Percentiles rank a stretch among this genome's conserved stretches.
Evolutionary conservation across 2,888 invertebrate genomes (phyloP).

Genomic region (Agriopis marginaria): DNA sequence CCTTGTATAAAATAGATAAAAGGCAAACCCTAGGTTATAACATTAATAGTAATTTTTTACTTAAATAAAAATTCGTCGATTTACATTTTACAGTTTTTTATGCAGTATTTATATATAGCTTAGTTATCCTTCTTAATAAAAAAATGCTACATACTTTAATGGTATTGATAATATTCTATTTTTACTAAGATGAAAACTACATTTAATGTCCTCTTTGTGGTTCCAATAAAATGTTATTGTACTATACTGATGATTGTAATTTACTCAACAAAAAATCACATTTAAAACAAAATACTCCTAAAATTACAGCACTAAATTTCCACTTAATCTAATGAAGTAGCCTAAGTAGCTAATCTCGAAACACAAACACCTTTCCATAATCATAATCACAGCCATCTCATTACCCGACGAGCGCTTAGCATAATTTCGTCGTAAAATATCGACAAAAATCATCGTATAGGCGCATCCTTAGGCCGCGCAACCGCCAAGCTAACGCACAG

Average conservation of each 20-base stretch:
- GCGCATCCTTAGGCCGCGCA: conserved; percentile 46
- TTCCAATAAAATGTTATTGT: no score
- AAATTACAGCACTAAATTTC: conserved; percentile 4
- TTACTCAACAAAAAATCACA: background rate
- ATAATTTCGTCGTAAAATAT: conserved; percentile 37
- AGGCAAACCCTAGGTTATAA: no score
- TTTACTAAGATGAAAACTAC: no score
- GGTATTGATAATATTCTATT: no score
- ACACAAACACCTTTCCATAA: conserved; percentile 28
- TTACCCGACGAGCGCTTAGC: conserved; percentile 26
- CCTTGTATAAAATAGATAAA: no score
- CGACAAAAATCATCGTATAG: conserved; percentile 41
- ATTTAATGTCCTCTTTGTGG: no score
- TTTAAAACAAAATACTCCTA: background rate
- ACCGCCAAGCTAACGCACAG: conserved; percentile 53
- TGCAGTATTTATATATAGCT: no score
- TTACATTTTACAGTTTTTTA: no score
- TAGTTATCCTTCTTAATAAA: no score
- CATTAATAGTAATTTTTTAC: no score
- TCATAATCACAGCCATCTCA: conserved; percentile 36
- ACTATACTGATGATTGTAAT: background rate
- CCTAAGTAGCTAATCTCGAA: conserved; percentile 14
- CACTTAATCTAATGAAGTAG: conserved; percentile 22
- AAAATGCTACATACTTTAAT: no score
- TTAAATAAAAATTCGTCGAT: no score